Evolutionary conservation across 2,797 vertebrate genomes (phyloP).

Genomic region (Hippoglossus hippoglossus): DNA sequence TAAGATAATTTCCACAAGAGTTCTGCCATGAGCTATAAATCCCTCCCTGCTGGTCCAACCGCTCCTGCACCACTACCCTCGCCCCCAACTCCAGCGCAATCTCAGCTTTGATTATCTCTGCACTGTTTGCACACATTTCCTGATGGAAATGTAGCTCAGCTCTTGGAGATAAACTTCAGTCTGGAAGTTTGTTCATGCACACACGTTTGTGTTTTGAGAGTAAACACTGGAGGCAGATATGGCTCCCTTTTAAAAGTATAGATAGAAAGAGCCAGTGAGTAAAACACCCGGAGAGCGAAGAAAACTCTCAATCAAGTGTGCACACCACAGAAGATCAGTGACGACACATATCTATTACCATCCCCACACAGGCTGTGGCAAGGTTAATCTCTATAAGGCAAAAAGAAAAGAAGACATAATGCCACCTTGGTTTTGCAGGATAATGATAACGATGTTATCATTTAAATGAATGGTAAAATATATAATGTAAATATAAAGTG

Average conservation of each 20-base stretch:
- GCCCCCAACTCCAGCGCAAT: neutral
- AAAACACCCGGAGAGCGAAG: neutral
- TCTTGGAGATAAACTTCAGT: neutral
- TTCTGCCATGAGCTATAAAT: neutral
- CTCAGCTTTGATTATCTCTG: conserved; percentile 13
- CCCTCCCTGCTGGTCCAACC: neutral
- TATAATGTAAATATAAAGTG: conserved; percentile 1
- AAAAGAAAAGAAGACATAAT: too few species aligned
- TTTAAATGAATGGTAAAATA: neutral
- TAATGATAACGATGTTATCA: neutral
- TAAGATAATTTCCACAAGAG: neutral
- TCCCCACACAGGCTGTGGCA: too few species aligned
- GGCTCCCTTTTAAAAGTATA: conserved; percentile 4
- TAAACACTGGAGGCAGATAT: neutral
- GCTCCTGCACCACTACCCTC: neutral
- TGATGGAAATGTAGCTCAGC: conserved; percentile 1
- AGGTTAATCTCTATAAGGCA: too few species aligned
- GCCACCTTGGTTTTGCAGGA: too few species aligned
- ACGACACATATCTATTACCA: neutral
- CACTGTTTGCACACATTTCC: conserved; percentile 6
- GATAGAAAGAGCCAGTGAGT: neutral
- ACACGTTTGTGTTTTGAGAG: neutral
- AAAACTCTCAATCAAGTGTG: neutral
- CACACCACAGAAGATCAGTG: conserved; percentile 8
- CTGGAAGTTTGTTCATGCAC: neutral